These are phyloP conservation scores for Podarcis cretensis DNA, from an alignment of 2,113 vertebrate genomes.

Conservation along the genomic window DNA sequence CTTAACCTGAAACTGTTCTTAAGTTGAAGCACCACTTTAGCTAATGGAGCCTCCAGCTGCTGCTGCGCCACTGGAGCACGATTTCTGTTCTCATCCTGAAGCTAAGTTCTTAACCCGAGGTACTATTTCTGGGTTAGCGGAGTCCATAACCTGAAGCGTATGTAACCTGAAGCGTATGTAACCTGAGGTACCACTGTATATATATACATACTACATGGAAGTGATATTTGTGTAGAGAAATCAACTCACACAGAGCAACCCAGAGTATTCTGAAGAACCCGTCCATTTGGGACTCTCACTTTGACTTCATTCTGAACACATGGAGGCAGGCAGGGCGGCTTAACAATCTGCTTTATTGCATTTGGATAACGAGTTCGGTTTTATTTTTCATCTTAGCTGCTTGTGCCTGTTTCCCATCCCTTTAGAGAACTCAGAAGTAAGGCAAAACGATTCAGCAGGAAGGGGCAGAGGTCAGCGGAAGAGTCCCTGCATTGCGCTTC, in stretches of 20 bases:
- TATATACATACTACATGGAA: background rate
- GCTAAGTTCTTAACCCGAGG: too few relatives aligned
- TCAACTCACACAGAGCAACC: background rate
- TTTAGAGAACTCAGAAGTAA: background rate
- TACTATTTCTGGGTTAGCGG: too few relatives aligned
- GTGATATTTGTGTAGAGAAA: background rate
- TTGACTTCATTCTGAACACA: background rate
- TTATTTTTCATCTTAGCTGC: background rate
- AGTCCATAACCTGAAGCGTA: too few relatives aligned
- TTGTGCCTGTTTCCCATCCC: background rate
- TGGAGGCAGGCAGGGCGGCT: background rate
- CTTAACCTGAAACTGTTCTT: too few relatives aligned
- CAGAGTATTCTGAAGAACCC: background rate
- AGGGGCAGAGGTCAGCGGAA: too few relatives aligned
- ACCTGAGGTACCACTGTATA: too few relatives aligned
- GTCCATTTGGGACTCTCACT: background rate
- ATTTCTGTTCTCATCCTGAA: too few relatives aligned
- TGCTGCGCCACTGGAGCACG: too few relatives aligned
- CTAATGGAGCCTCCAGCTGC: too few relatives aligned
- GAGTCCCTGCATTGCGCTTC: too few relatives aligned
- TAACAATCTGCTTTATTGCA: background rate
- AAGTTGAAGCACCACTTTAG: too few relatives aligned
- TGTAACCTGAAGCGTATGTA: too few relatives aligned
- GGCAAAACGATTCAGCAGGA: background rate
- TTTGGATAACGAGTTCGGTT: background rate